These are phyloP conservation scores for Sphaeramia orbicularis DNA, from an alignment of 2,797 vertebrate genomes.

Conservation along the genomic window DNA sequence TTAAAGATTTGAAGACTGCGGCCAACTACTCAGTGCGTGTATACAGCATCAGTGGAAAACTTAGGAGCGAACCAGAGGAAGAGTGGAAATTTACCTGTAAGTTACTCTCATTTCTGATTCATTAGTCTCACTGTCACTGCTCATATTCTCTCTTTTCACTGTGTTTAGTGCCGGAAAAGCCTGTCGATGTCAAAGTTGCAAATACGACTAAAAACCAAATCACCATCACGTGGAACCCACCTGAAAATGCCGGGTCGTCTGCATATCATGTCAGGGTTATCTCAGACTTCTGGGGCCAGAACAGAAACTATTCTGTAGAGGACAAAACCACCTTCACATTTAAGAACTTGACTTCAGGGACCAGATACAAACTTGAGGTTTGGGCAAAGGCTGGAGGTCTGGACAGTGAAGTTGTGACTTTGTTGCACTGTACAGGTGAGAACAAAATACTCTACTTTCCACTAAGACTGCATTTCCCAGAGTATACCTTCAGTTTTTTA, in stretches of 20 bases:
- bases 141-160: not conserved
- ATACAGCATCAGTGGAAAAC: accelerated
- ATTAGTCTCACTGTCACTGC: not conserved
- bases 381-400: accelerated
- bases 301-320: accelerated
- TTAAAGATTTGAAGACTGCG: accelerated
- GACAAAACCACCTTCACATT: accelerated
- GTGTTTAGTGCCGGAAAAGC: slow-evolving; percentile 45
- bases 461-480: no score
- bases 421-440: slow-evolving; percentile 40
- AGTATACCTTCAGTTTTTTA: no score
- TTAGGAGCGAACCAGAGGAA: accelerated
- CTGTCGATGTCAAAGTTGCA: accelerated
- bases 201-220: accelerated
- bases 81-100: slow-evolving; percentile 46
- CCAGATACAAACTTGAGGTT: slow-evolving; percentile 19
- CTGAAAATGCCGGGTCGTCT: accelerated
- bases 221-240: slow-evolving; percentile 18
- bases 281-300: slow-evolving; percentile 27
- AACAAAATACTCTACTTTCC: not conserved
- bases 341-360: slow-evolving; percentile 25
- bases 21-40: slow-evolving; percentile 52
- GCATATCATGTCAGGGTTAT: accelerated
- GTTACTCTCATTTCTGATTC: slow-evolving; percentile 35
- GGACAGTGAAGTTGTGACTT: accelerated